Conservation (phyloP, 92 coral and sea anemone species). For the Palythoa grandiflora region DNA sequence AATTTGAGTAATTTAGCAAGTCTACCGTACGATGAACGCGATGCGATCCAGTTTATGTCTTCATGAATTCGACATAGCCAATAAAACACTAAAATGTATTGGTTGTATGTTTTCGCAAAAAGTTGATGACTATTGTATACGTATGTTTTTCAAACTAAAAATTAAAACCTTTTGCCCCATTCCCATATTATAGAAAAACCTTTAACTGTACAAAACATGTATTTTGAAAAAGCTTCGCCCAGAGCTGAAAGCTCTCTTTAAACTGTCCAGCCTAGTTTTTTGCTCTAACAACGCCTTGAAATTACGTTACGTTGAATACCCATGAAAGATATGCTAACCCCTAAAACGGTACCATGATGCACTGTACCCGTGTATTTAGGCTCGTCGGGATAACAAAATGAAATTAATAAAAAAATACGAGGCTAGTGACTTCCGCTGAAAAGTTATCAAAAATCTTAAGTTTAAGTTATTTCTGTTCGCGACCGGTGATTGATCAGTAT, state of each 20-base stretch:
- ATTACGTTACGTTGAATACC: background rate
- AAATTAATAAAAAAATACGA: slow-evolving; percentile 25
- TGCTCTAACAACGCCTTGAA: background rate
- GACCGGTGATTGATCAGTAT: slow-evolving; percentile 49
- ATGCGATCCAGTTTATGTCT: no score
- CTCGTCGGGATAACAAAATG: background rate
- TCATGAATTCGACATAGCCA: no score
- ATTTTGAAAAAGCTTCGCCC: background rate
- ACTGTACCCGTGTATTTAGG: background rate
- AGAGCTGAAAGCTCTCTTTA: background rate
- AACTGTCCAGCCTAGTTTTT: background rate
- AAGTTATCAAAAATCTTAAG: slow-evolving; percentile 5
- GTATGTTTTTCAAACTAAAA: background rate
- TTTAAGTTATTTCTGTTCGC: background rate
- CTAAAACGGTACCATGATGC: background rate
- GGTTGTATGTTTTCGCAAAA: background rate
- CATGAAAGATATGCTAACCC: background rate
- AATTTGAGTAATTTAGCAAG: no score
- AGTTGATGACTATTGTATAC: background rate
- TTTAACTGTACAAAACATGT: slow-evolving; percentile 15
- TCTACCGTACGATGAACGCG: no score
- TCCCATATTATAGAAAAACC: background rate
- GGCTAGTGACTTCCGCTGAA: background rate
- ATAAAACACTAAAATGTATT: background rate
- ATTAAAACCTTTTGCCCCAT: background rate